Evolutionary conservation across 2,113 vertebrate species (phyloP).

Genomic region (Apodemus sylvaticus): DNA sequence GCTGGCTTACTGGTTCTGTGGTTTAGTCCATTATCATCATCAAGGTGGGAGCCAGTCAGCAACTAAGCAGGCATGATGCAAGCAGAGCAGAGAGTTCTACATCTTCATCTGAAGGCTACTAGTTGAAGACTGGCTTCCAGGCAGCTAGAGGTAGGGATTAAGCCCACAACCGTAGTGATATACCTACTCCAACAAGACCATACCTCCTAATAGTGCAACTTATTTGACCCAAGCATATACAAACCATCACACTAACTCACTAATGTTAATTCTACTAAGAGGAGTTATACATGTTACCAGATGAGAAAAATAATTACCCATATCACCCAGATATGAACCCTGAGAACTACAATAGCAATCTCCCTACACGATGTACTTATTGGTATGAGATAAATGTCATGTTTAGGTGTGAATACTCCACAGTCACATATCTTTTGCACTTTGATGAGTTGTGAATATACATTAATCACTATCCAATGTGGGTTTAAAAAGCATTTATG

Average conservation of each 20-base stretch:
- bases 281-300: neutral
- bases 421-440: neutral
- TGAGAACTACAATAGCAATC: neutral
- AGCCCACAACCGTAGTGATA: too few species aligned
- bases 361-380: neutral
- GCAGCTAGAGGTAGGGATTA: too few species aligned
- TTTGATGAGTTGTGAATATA: neutral
- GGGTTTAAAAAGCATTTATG: neutral
- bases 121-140: too few species aligned
- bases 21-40: too few species aligned
- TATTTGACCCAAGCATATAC: too few species aligned
- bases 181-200: too few species aligned
- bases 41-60: too few species aligned
- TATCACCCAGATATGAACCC: neutral
- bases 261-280: neutral
- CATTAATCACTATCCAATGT: neutral
- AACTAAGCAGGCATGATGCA: too few species aligned
- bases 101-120: too few species aligned
- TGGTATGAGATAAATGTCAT: neutral
- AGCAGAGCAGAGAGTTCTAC: too few species aligned
- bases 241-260: neutral
- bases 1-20: too few species aligned
- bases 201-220: too few species aligned
- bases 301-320: neutral
- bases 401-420: neutral